These are phyloP conservation scores for Fregata magnificens DNA, from an alignment of 2,113 vertebrate genomes.

Conservation along the genomic window DNA sequence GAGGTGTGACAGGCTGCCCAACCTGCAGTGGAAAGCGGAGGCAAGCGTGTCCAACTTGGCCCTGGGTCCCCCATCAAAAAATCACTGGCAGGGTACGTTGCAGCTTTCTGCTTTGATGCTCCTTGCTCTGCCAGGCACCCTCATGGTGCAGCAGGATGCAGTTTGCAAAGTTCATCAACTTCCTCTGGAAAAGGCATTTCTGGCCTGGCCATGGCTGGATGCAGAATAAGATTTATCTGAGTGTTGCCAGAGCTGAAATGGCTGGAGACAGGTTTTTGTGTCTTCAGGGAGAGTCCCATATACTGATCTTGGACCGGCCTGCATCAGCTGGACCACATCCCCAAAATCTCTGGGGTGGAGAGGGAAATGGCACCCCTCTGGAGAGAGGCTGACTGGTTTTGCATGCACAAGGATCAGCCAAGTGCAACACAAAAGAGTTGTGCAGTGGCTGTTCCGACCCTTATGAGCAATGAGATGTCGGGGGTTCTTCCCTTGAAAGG, in stretches of 20 bases:
- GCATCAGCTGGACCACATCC: not conserved
- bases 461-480: not conserved
- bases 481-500: not conserved
- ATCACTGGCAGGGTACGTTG: not conserved
- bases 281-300: not conserved
- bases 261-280: not conserved
- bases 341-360: not conserved
- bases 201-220: not conserved
- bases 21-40: not conserved
- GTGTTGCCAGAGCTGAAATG: not conserved
- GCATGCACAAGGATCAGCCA: not conserved
- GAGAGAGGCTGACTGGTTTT: not conserved
- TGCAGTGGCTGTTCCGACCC: not conserved
- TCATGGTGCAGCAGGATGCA: not conserved
- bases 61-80: not conserved
- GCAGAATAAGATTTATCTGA: not conserved
- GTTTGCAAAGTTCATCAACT: not conserved
- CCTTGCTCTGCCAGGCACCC: not conserved
- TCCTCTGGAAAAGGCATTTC: not conserved
- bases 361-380: not conserved
- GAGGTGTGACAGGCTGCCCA: not conserved
- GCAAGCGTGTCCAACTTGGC: not conserved
- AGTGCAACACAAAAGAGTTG: not conserved
- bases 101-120: not conserved
- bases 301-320: not conserved